Evolutionary conservation across 2,113 vertebrate genomes (phyloP), one percentile per base, ranked within the genome.

Genomic region (Hemibagrus wyckioides): DNA sequence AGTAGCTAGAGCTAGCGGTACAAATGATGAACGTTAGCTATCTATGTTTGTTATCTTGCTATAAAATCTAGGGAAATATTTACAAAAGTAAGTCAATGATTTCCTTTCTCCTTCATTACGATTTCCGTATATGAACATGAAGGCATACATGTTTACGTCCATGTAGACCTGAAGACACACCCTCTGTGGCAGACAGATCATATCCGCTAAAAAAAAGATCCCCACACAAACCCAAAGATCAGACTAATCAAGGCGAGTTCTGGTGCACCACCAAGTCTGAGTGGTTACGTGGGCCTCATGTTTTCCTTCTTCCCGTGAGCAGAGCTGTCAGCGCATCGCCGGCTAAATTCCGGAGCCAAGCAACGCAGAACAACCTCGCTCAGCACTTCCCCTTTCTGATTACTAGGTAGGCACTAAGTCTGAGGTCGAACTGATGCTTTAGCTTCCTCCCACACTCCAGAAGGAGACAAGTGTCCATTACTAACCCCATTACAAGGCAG

Each of bases 391-490:
- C 91, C 54, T 85, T 83, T 93, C 75, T 95, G 95, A 95, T 95
- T 95, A 95, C 89, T 93, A 92, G 92, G 90, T 90, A 85, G 89
- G 90, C 82, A 93, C 91, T 90, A 82, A 91, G 90, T 93, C 75
- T 85, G 65, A 87, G 89, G 91, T 86, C 92, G 61, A 90, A 88
- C 90, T 91, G 90, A 94, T 94, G 90, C 90, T 90, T 91, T 89
- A 91, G 90, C 91, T 92, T 94, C 94, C 92, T 93, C 92, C 93
- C 92, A 92, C 92, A 65, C 61, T 83, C 84, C 80, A 83, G 76
- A 48, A 48, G 1, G 44, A 48, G 44, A 88, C 13, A 63, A 77
- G 63, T 54, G 83, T 61, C 63, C 75, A 65, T 81, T 80, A 56
- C 65, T 69, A 28, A 81, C 59, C 56, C 41, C 71, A 56, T 85